Conservation (phyloP, 2,797 vertebrate species). For the Thripadectes ignobilis region DNA sequence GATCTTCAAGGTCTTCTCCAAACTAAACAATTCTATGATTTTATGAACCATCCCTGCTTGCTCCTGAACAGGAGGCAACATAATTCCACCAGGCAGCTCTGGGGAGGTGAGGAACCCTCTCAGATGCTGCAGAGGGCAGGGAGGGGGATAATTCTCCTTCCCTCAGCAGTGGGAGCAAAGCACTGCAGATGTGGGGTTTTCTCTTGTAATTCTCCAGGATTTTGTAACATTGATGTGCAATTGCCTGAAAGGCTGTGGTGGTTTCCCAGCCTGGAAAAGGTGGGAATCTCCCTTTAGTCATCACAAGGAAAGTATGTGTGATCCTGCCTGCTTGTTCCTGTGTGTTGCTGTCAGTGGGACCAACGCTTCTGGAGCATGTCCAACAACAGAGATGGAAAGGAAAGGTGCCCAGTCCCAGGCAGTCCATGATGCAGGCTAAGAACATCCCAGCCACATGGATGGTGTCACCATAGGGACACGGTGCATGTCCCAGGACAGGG, state of each 20-base stretch:
- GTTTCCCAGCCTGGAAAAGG: not conserved
- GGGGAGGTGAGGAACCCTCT: not conserved
- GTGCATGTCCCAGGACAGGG: fast-evolving
- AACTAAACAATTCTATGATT: not conserved
- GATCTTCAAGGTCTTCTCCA: not conserved
- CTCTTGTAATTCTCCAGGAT: not conserved
- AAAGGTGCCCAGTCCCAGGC: not conserved
- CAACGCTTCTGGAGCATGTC: fast-evolving
- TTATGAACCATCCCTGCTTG: not conserved
- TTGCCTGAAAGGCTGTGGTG: not conserved
- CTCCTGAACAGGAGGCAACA: not conserved
- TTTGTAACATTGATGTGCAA: not conserved
- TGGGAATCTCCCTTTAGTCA: not conserved
- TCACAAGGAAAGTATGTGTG: not conserved
- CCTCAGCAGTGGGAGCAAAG: not conserved
- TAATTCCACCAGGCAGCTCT: not conserved
- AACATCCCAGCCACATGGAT: fast-evolving
- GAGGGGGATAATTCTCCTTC: not conserved
- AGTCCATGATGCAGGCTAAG: no score
- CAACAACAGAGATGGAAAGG: not conserved
- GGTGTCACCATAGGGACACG: fast-evolving
- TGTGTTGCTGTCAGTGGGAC: fast-evolving
- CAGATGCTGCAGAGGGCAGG: fast-evolving
- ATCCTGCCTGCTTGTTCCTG: not conserved
- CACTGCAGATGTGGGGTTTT: not conserved